phyloP scores from a whole-genome alignment of 2,113 vertebrate species.

The Tylochromis polylepis region DNA sequence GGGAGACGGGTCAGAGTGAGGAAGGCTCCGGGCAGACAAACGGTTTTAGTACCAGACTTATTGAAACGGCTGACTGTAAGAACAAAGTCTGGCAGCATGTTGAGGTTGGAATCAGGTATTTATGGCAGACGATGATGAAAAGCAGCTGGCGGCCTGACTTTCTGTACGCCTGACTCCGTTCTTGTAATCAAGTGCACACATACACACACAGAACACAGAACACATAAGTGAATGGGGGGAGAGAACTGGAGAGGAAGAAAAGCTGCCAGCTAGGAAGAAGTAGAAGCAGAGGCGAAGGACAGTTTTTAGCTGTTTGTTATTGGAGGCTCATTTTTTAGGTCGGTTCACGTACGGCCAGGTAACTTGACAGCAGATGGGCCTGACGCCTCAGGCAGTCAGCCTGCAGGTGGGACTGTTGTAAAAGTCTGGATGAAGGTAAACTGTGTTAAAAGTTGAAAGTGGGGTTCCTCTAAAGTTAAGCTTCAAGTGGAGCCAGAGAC shows the following conservation, averaged over 20 bases:
- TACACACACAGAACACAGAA: rapidly evolving
- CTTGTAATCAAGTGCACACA: rapidly evolving
- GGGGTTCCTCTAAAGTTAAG: not conserved
- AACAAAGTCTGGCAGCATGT: not conserved
- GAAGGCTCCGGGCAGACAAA: not conserved
- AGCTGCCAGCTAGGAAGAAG: not conserved
- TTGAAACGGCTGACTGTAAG: not conserved
- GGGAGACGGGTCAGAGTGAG: not conserved
- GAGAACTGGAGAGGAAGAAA: not conserved
- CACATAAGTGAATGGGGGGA: rapidly evolving
- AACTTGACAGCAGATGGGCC: not conserved
- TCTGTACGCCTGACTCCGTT: not conserved
- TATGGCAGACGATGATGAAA: not conserved
- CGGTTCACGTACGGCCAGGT: not conserved
- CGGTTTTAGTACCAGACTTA: not conserved
- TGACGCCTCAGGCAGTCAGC: not conserved
- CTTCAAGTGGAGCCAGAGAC: not conserved
- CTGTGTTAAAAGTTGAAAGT: not conserved
- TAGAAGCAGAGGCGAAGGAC: not conserved
- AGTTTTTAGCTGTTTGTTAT: not conserved
- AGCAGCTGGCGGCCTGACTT: not conserved
- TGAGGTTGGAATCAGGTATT: not conserved
- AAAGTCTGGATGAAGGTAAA: not conserved
- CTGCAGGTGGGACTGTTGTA: not conserved
- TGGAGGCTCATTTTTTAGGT: not conserved